A percentile compares a stretch with the other conserved stretches of the same genome.
These are phyloP conservation scores for Epinotia nisella DNA, from an alignment of 2,888 invertebrate genomes.

Conservation along the genomic window DNA sequence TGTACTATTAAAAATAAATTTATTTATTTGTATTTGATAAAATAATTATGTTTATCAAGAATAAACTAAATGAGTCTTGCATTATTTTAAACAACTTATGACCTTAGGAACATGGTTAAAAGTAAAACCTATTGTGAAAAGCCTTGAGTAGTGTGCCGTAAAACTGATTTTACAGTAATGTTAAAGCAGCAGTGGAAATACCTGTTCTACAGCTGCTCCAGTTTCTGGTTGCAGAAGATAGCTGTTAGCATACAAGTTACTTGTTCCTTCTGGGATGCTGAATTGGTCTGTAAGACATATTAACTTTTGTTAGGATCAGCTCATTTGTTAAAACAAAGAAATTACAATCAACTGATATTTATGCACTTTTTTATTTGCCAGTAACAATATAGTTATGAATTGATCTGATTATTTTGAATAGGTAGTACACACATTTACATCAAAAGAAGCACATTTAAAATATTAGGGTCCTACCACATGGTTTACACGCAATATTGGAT, in stretches of 20 bases:
- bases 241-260: slow-evolving; percentile 62
- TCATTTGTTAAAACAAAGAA: not conserved
- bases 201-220: slow-evolving; percentile 57
- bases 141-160: not conserved
- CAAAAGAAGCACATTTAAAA: too few species aligned
- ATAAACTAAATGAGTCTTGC: too few species aligned
- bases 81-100: too few species aligned
- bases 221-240: slow-evolving; percentile 66
- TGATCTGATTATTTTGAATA: too few species aligned
- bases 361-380: not conserved
- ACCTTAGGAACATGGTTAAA: too few species aligned
- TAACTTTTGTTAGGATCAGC: not conserved
- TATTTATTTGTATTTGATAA: too few species aligned
- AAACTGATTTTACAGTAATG: not conserved
- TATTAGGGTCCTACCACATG: too few species aligned
- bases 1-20: too few species aligned
- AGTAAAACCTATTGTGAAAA: too few species aligned
- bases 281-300: slow-evolving; percentile 64
- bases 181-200: slow-evolving; percentile 45
- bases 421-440: too few species aligned
- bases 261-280: slow-evolving; percentile 60
- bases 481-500: too few species aligned
- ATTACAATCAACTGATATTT: not conserved
- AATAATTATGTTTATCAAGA: too few species aligned
- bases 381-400: not conserved